Percentiles rank a stretch among this genome's conserved stretches.
Conservation (phyloP, 1,140 invertebrate genomes). For the Pinna nobilis region DNA sequence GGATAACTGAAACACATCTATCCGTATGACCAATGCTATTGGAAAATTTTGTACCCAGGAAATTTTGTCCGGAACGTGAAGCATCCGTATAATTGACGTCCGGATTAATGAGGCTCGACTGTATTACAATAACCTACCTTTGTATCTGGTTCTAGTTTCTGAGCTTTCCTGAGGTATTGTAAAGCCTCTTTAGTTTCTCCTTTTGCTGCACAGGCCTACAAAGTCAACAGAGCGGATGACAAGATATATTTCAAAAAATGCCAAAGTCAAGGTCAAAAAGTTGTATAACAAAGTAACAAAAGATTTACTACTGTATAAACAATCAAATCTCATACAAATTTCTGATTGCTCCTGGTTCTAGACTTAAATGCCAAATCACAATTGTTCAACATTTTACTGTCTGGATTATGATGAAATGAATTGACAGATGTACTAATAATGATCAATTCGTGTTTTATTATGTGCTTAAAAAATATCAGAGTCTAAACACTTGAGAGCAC, state of each 20-base stretch:
- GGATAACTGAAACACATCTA: neutral
- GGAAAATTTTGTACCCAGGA: neutral
- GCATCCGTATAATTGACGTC: no score
- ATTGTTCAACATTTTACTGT: no score
- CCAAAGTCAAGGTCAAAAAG: neutral
- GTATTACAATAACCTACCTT: constrained; percentile 54
- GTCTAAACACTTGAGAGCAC: neutral
- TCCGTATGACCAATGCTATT: neutral
- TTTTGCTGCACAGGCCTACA: constrained; percentile 80
- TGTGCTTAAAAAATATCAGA: no score
- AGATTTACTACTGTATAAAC: neutral
- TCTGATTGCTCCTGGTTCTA: no score
- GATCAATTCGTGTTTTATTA: no score
- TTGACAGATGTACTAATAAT: no score
- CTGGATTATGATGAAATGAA: no score
- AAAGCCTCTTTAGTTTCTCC: constrained; percentile 80
- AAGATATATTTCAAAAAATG: neutral
- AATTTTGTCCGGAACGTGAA: no score
- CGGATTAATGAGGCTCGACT: no score
- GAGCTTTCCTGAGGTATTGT: constrained; percentile 77
- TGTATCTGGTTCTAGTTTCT: constrained; percentile 72
- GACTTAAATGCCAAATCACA: no score
- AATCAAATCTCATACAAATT: no score
- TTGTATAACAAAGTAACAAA: neutral
- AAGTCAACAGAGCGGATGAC: constrained; percentile 11